Evolutionary conservation across 1,140 invertebrate genomes (phyloP).

Genomic region (Stegodyphus mimosarum): DNA sequence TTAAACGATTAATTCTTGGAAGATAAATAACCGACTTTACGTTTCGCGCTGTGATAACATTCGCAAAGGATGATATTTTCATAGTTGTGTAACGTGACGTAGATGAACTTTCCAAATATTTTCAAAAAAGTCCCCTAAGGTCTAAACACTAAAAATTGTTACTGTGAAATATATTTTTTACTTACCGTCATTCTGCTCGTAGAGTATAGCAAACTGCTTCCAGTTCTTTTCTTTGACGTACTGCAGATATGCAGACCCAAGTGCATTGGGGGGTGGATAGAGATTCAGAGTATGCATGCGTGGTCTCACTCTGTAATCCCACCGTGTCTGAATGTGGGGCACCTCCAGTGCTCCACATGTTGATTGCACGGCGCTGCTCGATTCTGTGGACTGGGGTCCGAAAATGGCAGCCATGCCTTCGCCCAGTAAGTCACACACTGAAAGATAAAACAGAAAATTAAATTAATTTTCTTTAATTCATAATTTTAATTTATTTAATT

Average conservation of each 20-base stretch:
- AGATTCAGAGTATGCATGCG: constrained; percentile 93
- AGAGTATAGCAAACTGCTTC: constrained; percentile 94
- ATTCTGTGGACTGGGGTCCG: constrained; percentile 89
- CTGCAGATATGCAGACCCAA: constrained; percentile 91
- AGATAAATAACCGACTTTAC: too few relatives aligned
- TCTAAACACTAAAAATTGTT: background rate
- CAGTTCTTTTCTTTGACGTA: constrained; percentile 89
- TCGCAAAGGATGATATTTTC: too few relatives aligned
- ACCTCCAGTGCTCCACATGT: constrained; percentile 98
- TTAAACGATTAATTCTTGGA: too few relatives aligned
- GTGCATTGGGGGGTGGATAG: constrained; percentile 90
- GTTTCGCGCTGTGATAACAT: too few relatives aligned
- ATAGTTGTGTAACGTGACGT: too few relatives aligned
- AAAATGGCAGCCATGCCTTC: constrained; percentile 92
- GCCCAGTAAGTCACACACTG: constrained; percentile 89
- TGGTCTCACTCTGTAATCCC: constrained; percentile 85
- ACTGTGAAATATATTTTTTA: background rate
- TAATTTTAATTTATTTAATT: too few relatives aligned
- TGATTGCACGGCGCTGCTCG: constrained; percentile 91
- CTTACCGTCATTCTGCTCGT: constrained; percentile 90
- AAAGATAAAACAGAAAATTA: background rate
- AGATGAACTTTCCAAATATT: too few relatives aligned
- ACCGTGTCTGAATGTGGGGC: constrained; percentile 92
- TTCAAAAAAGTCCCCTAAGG: too few relatives aligned
- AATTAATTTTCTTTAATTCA: too few relatives aligned